Conservation (phyloP, 2,113 vertebrate genomes). For the Pavo muticus region DNA sequence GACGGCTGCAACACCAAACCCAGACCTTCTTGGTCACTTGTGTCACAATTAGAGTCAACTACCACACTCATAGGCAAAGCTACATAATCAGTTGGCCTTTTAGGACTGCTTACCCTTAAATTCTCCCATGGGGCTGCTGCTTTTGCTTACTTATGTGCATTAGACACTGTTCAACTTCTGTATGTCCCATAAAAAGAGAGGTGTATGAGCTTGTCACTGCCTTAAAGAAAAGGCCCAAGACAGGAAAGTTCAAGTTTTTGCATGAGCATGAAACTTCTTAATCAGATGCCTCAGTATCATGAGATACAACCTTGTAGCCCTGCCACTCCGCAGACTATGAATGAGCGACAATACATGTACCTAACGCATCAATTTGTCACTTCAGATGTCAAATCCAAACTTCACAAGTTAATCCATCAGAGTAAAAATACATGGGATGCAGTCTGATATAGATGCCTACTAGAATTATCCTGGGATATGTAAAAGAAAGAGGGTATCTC, state of each 20-base stretch:
- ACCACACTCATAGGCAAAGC: not conserved
- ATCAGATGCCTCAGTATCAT: not conserved
- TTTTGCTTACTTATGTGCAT: not conserved
- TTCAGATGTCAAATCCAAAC: not conserved
- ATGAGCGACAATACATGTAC: not conserved
- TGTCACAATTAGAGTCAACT: not conserved
- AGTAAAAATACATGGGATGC: not conserved
- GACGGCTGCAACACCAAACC: not conserved
- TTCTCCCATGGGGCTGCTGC: not conserved
- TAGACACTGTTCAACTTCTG: not conserved
- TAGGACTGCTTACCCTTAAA: not conserved
- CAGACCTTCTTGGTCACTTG: not conserved
- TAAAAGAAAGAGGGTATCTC: not conserved
- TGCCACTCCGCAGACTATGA: not conserved
- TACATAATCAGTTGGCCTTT: not conserved
- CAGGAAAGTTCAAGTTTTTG: not conserved
- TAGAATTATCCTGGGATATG: not conserved
- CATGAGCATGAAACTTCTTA: not conserved
- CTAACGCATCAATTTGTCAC: not conserved
- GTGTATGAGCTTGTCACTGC: not conserved
- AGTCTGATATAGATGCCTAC: not conserved
- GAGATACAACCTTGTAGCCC: not conserved
- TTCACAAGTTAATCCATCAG: not conserved
- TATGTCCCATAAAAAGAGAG: not conserved
- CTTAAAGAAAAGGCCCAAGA: not conserved